Evolutionary conservation across 1,140 invertebrate species (phyloP).

Genomic region (Phymorhynchus buccinoides): DNA sequence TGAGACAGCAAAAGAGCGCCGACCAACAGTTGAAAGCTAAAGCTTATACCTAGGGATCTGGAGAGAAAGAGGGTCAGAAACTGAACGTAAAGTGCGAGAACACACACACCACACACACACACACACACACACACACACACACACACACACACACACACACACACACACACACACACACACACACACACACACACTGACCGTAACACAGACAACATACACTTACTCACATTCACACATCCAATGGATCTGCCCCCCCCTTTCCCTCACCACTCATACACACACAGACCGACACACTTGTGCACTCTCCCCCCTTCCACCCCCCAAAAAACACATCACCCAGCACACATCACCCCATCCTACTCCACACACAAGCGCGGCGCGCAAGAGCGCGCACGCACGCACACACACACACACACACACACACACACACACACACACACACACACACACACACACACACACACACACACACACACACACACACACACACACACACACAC

Average conservation of each 20-base stretch:
- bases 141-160: slow-evolving; percentile 12
- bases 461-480: neutral
- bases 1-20: too few species aligned
- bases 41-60: too few species aligned
- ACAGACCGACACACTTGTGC: neutral
- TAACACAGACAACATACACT: neutral
- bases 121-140: neutral
- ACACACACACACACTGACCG: slow-evolving; percentile 5
- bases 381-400: neutral
- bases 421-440: neutral
- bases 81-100: too few species aligned
- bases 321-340: neutral
- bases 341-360: neutral
- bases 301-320: neutral
- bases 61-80: too few species aligned
- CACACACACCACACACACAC: neutral
- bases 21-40: too few species aligned
- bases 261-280: neutral
- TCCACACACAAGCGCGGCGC: neutral
- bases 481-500: neutral
- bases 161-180: slow-evolving; percentile 24
- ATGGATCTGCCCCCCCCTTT: too few species aligned
- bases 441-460: slow-evolving; percentile 8
- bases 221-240: too few species aligned
- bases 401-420: neutral